Base-by-base conservation (phyloP, 2,888 invertebrate genomes). In the Liposcelis brunnea region DNA sequence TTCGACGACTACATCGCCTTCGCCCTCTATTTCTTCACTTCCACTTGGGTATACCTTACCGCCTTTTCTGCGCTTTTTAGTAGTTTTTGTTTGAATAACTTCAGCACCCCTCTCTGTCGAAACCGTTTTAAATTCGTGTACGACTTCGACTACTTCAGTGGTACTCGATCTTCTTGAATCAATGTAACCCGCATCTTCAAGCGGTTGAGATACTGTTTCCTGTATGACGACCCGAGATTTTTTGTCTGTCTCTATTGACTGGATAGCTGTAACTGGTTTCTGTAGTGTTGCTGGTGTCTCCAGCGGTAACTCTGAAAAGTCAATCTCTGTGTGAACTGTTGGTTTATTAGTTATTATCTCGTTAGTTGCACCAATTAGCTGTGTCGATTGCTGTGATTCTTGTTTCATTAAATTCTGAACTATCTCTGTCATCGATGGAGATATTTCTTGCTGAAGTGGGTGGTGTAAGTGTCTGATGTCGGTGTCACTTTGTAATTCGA, bases 1-100 rank as follows among this genome's bases (percentile, higher is more conserved):
- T 49, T 49, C 50, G 19, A 49, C 45, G 11, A 31, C 43, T 2
- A 49, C 44, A 15, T 35, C 45, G 11, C 47, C 50, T 38, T 48
- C 50, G 19, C 37, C 48, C 36, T 43, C 47, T 4, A 26, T 26
- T 26, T 26, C 26, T 11, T 45, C 45, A 19, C 19, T 19, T 19
- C 21, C 40, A 6, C 21, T n/a, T 6, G 40, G 40, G 12, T 16
- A 18, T n/a, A 40, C 12, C 12, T 18, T n/a, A 14, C 16, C 21
- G 12, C 40, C 40, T 19, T 40, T 40, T 21, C 21, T 40, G 19
- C 40, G 40, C 10, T 21, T 16, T 19, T 40, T 40, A n/a, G 21
- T 19, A 16, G 40, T 40, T 21, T 40, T 40, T 19, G 40, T 40
- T 19, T 40, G 40, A n/a, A 40, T 21, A 18, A 40, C 40, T 8